These are phyloP conservation scores for Camptogramma bilineatum DNA, from an alignment of 2,888 invertebrate species.

Conservation along the genomic window DNA sequence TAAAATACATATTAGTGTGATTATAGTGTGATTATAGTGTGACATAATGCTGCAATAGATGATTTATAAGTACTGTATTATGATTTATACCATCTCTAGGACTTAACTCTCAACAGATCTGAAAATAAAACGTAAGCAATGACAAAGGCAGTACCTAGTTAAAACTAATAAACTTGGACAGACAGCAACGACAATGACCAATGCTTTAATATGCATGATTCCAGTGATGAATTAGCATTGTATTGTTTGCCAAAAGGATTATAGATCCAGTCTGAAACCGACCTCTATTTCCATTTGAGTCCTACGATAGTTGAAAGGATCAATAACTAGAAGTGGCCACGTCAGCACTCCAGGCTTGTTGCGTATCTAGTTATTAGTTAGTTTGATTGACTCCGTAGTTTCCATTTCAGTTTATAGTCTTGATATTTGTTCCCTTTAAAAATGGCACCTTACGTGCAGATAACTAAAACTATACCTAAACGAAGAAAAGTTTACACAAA, in stretches of 20 bases:
- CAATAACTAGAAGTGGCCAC: conserved; percentile 6
- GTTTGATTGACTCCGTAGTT: conserved; percentile 5
- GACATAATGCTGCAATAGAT: too few relatives aligned
- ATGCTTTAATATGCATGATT: conserved; percentile 1
- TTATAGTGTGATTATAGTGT: too few relatives aligned
- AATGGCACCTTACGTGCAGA: too few relatives aligned
- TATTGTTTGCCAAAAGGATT: conserved; percentile 6
- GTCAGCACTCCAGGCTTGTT: conserved; percentile 1
- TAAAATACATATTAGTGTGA: too few relatives aligned
- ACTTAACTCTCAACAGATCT: neutral
- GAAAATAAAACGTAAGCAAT: neutral
- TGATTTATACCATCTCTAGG: neutral
- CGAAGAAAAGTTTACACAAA: conserved; percentile 23
- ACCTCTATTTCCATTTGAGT: conserved; percentile 14
- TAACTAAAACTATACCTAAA: too few relatives aligned
- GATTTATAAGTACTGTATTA: too few relatives aligned
- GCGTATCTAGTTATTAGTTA: neutral
- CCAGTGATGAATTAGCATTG: conserved; percentile 1
- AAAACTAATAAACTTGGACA: neutral
- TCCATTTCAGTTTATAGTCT: neutral
- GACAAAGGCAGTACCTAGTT: neutral
- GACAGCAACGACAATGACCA: neutral
- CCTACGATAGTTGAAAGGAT: conserved; percentile 8
- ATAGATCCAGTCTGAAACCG: neutral
- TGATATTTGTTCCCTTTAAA: neutral